These are phyloP conservation scores for Silurus glanis DNA, from an alignment of 2,113 vertebrate genomes.

Conservation along the genomic window DNA sequence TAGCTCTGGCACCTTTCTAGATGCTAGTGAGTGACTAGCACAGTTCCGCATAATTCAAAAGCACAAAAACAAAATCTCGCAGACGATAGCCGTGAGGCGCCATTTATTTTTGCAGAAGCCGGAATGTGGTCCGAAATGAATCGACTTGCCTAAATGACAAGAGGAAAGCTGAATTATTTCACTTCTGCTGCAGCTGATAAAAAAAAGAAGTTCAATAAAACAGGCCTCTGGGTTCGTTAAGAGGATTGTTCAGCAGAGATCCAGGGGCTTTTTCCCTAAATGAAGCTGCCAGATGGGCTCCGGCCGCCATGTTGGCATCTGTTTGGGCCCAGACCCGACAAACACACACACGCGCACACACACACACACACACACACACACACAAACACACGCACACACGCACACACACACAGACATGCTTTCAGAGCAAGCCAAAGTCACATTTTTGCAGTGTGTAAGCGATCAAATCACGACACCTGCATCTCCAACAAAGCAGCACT, in stretches of 20 bases:
- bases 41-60: slow-evolving; percentile 33
- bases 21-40: neutral
- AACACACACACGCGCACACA: neutral
- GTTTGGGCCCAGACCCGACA: slow-evolving; percentile 30
- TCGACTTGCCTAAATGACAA: slow-evolving; percentile 42
- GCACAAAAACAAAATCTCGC: slow-evolving; percentile 7
- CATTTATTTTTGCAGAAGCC: slow-evolving; percentile 43
- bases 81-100: slow-evolving; percentile 37
- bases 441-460: slow-evolving; percentile 42
- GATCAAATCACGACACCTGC: slow-evolving; percentile 34
- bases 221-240: slow-evolving; percentile 60
- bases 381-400: slow-evolving; percentile 23
- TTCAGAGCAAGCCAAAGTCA: slow-evolving; percentile 58
- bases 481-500: slow-evolving; percentile 14
- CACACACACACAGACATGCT: slow-evolving; percentile 47
- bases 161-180: slow-evolving; percentile 55
- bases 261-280: slow-evolving; percentile 57
- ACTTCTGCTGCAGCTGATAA: slow-evolving; percentile 64
- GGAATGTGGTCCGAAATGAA: slow-evolving; percentile 55
- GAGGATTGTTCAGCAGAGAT: slow-evolving; percentile 63
- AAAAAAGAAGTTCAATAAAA: slow-evolving; percentile 50
- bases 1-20: neutral
- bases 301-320: slow-evolving; percentile 54
- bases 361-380: slow-evolving; percentile 19
- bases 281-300: slow-evolving; percentile 62